These are phyloP conservation scores for Microcebus ravelobensis DNA, from an alignment of 2,113 vertebrate genomes.

Conservation along the genomic window DNA sequence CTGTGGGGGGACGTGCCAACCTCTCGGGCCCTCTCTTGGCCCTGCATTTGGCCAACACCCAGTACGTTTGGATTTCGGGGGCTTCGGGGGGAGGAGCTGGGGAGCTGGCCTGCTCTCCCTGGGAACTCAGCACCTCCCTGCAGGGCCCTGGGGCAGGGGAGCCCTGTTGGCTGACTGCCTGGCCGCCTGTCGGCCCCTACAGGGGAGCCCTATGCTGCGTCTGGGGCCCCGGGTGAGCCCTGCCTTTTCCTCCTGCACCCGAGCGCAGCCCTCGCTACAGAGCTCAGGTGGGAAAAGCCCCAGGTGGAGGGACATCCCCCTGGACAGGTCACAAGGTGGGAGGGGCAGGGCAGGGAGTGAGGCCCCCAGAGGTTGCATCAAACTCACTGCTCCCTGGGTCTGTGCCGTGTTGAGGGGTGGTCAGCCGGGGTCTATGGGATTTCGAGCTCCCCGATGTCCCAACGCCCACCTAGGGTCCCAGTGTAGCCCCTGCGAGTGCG, in stretches of 20 bases:
- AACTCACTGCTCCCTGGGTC: not conserved
- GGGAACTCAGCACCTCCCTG: not conserved
- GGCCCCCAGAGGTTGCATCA: not conserved
- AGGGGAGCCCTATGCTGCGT: not conserved
- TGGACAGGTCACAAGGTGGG: not conserved
- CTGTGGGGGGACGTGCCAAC: fast-evolving
- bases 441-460: no score
- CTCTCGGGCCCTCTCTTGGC: no score
- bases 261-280: not conserved
- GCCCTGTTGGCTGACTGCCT: fast-evolving
- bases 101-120: fast-evolving
- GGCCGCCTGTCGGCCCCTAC: not conserved
- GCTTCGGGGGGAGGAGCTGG: fast-evolving
- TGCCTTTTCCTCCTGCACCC: not conserved
- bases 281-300: not conserved
- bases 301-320: fast-evolving
- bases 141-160: not conserved
- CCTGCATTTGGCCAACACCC: not conserved
- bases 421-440: no score
- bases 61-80: not conserved
- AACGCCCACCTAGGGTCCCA: not conserved
- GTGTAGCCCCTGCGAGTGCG: fast-evolving
- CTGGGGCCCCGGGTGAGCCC: not conserved
- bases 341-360: not conserved
- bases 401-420: fast-evolving